Base-by-base conservation (phyloP, 2,888 invertebrate genomes). In the Platynereis dumerilii region DNA sequence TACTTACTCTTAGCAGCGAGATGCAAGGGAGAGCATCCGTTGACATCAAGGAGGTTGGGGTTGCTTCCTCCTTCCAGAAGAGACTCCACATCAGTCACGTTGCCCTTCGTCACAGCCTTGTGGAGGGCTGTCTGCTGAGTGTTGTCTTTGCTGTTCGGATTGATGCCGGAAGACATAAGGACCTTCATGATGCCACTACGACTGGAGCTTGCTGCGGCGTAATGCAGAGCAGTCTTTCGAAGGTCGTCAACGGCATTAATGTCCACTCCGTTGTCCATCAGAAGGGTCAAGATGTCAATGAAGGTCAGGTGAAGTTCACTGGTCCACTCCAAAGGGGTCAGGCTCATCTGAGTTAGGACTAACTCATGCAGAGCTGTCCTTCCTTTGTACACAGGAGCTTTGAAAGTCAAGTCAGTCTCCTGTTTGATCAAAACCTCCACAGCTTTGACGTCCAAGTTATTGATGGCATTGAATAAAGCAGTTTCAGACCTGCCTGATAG, bases 151-250 rank as follows among this genome's bases (percentile, higher is more conserved):
- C 22, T 26, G 58, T 64, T 64, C 2, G 55, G 58, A 53, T 53
- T 58, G 22, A 48, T 58, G 2, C 64, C 64, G 15, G 56, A 59
- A 17, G 64, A 59, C 42, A 60, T 48, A 34, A 67, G 27, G 28
- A 57, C 57, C 62, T 62, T 78, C 17, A 71, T 75, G 2, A 77
- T 77, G 1, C 56, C 62, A 24, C 55, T 44, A n/a, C 56, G 56
- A 5, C 20, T 56, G n/a, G 62, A 56, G 44, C 42, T 42, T 3
- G 45, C 42, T 17, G 61, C 61, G 17, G 60, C 60, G 17, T 27
- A 45, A 34, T 65, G 65, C 3, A 65, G 59, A 10, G 65, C 59
- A 15, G 65, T 44, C 28, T 53, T 44, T 1, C 27, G 15, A n/a
- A 29, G 28, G 20, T 26, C n/a, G 20, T 65, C 58, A 39, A 42